These are phyloP conservation scores for Coendou prehensilis DNA, from an alignment of 2,797 vertebrate genomes.

Conservation along the genomic window DNA sequence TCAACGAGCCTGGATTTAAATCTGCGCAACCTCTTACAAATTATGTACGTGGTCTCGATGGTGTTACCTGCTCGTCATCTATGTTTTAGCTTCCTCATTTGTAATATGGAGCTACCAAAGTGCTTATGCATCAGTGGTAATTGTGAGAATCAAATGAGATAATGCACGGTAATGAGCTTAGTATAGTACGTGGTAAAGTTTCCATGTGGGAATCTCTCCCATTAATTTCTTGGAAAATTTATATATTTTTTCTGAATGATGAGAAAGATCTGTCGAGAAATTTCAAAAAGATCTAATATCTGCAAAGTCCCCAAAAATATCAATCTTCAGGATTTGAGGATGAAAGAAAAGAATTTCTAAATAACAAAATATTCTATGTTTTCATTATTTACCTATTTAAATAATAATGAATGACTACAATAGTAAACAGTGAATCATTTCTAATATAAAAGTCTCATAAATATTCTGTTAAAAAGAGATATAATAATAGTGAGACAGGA, in stretches of 20 bases:
- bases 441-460: slow-evolving; percentile 16
- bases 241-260: slow-evolving; percentile 22
- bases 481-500: not conserved
- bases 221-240: not conserved
- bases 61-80: not conserved
- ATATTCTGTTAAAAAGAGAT: not conserved
- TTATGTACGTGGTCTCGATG: not conserved
- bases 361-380: slow-evolving; percentile 28
- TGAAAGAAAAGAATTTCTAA: slow-evolving; percentile 27
- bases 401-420: not conserved
- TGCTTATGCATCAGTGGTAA: not conserved
- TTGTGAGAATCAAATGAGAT: not conserved
- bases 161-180: not conserved
- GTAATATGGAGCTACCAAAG: not conserved
- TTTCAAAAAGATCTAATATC: not conserved
- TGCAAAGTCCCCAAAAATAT: not conserved
- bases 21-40: not conserved
- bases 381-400: not conserved
- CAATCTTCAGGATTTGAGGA: slow-evolving; percentile 30
- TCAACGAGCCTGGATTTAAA: not conserved
- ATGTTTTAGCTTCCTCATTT: not conserved
- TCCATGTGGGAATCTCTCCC: not conserved
- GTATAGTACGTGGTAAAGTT: not conserved
- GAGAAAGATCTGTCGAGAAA: slow-evolving; percentile 25
- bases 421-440: slow-evolving; percentile 27